Percentiles rank a stretch among this genome's conserved stretches.
phyloP scores from a whole-genome alignment of 2,888 invertebrate genomes.

The Lacanobia oleracea region DNA sequence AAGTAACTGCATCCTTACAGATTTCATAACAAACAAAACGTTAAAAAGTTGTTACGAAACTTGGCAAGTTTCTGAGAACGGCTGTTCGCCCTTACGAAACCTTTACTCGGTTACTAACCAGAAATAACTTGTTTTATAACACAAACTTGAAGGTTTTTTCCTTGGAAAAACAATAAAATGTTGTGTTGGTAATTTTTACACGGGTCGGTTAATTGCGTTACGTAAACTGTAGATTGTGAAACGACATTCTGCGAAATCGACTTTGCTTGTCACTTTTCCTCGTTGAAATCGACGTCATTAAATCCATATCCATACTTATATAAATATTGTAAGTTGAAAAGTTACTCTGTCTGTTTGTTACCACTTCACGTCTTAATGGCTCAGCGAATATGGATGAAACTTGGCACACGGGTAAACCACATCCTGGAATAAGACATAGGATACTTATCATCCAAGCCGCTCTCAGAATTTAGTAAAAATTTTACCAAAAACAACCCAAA shows the following conservation, averaged over 20 bases:
- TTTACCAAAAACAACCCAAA: not conserved
- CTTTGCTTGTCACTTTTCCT: constrained; percentile 9
- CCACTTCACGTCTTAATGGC: no score
- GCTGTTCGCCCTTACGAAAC: constrained; percentile 28
- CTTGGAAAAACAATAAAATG: constrained; percentile 13
- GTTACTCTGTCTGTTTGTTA: no score
- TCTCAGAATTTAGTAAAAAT: no score
- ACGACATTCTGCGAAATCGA: constrained; percentile 13
- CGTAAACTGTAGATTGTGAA: constrained; percentile 26
- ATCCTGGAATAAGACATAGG: no score
- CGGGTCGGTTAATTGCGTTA: constrained; percentile 8
- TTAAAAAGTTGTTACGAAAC: constrained; percentile 37
- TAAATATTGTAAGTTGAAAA: not conserved
- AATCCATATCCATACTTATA: not conserved
- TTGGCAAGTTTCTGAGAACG: constrained; percentile 27
- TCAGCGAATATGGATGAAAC: no score
- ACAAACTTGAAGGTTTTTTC: constrained; percentile 22
- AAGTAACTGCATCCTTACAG: constrained; percentile 34
- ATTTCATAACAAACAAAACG: constrained; percentile 27
- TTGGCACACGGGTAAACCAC: no score
- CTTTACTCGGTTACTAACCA: constrained; percentile 35
- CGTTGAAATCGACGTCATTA: not conserved
- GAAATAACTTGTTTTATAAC: constrained; percentile 48
- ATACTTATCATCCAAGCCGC: no score
- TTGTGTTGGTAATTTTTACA: constrained; percentile 22